Evolutionary conservation across 1,140 invertebrate species (phyloP), one percentile per base, ranked within the genome.

Genomic region (Metopolophium dirhodum): DNA sequence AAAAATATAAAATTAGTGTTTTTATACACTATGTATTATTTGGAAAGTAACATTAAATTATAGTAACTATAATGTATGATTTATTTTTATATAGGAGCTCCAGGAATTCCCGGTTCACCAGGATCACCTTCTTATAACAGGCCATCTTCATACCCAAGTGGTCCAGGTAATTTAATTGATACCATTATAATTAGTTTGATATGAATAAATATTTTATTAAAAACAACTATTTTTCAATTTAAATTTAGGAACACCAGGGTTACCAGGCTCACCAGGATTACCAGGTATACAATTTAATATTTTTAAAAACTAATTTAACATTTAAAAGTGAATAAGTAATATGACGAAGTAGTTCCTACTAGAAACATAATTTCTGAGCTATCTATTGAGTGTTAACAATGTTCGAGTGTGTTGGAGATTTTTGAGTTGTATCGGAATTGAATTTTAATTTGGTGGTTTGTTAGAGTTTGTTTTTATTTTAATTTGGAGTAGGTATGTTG

Each of bases 31-130:
- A 54, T 54, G 4, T 54, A 14, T 41, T 41, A 45, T 22, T 37
- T 30, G 26, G 8, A 41, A 23, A 83, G 1, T 1, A 11, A 23
- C 37, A 26, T 83, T 37, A 26, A 22, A 83, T 22, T 23, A 37
- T 41, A 7, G 23, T 37, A 37, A 83, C 41, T 37, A 37, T 26
- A 83, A 83, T 7, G 26, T 7, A 26, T 9, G 6, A 41, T 83
- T 85, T 26, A 61, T 41, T 18, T 57, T 7, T 41, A 61, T 18
- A 30, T 61, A 90, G 91, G 91, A 41, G 82, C 94, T 85, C 95
- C 94, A 94, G 94, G 94, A 57, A 18, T 87, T 9, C 37, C 94
- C 87, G 94, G 94, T 77, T 22, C 92, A 22, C 94, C 94, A 85
- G 94, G 94, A 23, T 90, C 94, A 93, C 94, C 94, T 26, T 94